Evolutionary conservation across 2,113 vertebrate genomes (phyloP), one percentile per base, ranked within the genome.

Genomic region (Mustela lutreola): DNA sequence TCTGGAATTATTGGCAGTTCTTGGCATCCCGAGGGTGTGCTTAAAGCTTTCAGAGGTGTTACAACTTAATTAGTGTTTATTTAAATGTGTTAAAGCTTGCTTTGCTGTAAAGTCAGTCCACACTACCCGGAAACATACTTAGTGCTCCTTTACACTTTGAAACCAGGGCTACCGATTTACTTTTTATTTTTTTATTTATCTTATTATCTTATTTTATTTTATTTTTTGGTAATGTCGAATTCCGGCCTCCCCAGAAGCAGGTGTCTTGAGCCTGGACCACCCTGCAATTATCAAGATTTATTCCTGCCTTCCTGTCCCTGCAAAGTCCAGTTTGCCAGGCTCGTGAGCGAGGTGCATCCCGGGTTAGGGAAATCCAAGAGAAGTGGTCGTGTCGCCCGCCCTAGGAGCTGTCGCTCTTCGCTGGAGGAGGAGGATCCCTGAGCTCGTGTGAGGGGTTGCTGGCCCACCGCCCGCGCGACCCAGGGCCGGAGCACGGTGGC

Each of bases 11-110:
- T 24, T 15, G 0, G 67, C 33, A 67, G 71, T 76, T 97, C 83
- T 86, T 82, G 71, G 67, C 56, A 83, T 56, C 56, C 39, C 79
- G 12, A 62, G 21, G 42, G 79, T 24, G 21, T 39, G 33, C 62
- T 86, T 94, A n/a, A 28, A 60, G 60, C 82, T 67, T 95, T 81
- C 92, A 94, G 79, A 95, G 79, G 79, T 88, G 89, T 97, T 92
- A 89, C 18, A 56, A 36, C 81, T 89, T 78, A 88, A 89, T 95
- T 91, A 70, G 85, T 71, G 88, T 89, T 88, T 78, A 80, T 94
- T 81, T 94, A 76, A 75, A 53, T 62, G 16, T 62, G 88, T 88
- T 94, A 78, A 79, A 63, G 42, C 88, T 91, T 48, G 18, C 90
- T 96, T 95, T 95, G 76, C 85, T 94, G 79, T 58, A 65, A 90